phyloP scores from a whole-genome alignment of 23 tunicate species.

The Phallusia fumigata region DNA sequence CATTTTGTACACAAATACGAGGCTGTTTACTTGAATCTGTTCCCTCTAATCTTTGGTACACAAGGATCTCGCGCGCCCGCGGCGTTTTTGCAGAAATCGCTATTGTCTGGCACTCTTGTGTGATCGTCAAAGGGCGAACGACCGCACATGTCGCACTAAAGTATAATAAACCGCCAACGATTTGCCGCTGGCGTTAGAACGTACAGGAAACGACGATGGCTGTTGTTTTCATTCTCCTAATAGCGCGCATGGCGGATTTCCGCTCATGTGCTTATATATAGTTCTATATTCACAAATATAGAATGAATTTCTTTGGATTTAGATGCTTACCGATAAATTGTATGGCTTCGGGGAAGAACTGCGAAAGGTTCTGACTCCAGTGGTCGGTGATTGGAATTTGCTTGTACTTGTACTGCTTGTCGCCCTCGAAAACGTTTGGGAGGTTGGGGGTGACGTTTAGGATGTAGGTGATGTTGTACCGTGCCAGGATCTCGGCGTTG shows the following conservation, averaged over 20 bases:
- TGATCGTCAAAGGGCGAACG: background rate
- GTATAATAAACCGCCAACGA: background rate
- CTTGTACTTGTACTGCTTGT: slow-evolving; percentile 73
- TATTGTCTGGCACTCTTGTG: slow-evolving; percentile 5
- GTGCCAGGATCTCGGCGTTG: slow-evolving; percentile 54
- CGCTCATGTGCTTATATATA: background rate
- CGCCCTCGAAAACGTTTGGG: slow-evolving; percentile 87
- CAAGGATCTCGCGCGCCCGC: background rate
- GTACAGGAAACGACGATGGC: background rate
- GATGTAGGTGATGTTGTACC: slow-evolving; percentile 79
- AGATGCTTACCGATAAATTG: slow-evolving; percentile 84
- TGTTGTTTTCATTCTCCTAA: slow-evolving; percentile 8
- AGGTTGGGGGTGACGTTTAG: slow-evolving; percentile 93
- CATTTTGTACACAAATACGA: background rate
- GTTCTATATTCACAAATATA: background rate
- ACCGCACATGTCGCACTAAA: background rate
- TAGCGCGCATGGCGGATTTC: background rate
- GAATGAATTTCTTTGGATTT: too few relatives aligned
- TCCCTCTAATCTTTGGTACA: background rate
- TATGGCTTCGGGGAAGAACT: slow-evolving; percentile 93
- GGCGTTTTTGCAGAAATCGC: background rate
- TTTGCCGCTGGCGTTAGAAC: background rate
- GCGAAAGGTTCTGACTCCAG: slow-evolving; percentile 97
- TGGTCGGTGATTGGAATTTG: slow-evolving; percentile 96
- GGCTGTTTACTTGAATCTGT: background rate